Evolutionary conservation across 1,140 invertebrate genomes (phyloP).

Genomic region (Onthophagus taurus): DNA sequence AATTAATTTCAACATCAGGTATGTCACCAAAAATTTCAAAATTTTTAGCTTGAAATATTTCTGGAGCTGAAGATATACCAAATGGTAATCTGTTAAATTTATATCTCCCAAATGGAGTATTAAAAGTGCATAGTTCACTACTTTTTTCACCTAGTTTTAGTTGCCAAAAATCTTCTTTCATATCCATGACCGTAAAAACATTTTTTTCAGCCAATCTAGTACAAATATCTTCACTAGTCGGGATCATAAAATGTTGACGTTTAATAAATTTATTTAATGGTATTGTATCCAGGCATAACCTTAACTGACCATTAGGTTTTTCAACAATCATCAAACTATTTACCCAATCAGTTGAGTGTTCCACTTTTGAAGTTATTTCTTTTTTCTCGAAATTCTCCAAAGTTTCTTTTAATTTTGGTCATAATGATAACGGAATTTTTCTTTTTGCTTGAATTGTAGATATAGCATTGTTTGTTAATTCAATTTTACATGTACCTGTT

Average conservation of each 20-base stretch:
- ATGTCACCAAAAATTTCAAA: conserved; percentile 23
- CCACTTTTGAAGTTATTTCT: background rate
- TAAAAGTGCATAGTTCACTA: conserved; percentile 18
- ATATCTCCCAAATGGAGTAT: conserved; percentile 20
- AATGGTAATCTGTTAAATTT: conserved; percentile 17
- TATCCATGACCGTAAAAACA: conserved; percentile 21
- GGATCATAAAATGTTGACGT: background rate
- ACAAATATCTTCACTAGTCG: background rate
- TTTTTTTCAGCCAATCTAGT: conserved; percentile 5
- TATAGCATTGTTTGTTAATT: background rate
- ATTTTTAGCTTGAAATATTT: conserved; percentile 28
- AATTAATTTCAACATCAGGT: conserved; percentile 22
- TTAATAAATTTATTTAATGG: conserved; percentile 28
- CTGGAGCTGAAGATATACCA: conserved; percentile 23
- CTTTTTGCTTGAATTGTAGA: background rate
- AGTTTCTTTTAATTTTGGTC: background rate
- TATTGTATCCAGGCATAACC: conserved; percentile 37
- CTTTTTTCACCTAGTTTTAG: no score
- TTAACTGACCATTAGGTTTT: conserved; percentile 31
- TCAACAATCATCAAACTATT: conserved; percentile 34
- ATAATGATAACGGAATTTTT: conserved; percentile 6
- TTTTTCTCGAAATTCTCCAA: background rate
- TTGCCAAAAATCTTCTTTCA: conserved; percentile 20
- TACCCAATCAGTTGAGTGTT: conserved; percentile 31
- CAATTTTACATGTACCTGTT: conserved; percentile 2